phyloP scores from a whole-genome alignment of 2,113 vertebrate genomes.

The Geococcyx californianus region DNA sequence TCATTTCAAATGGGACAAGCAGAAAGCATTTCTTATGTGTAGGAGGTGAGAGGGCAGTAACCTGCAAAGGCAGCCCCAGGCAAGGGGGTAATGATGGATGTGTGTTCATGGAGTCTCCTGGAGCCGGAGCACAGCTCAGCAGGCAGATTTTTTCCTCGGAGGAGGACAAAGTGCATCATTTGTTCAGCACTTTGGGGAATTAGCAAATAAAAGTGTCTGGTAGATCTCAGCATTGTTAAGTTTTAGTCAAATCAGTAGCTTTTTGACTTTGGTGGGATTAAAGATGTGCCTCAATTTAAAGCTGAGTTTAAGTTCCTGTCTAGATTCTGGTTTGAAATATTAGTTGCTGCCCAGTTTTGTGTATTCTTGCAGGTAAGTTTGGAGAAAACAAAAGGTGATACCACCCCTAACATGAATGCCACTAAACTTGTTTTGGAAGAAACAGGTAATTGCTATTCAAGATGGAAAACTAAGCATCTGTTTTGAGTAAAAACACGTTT shows the following conservation, averaged over 20 bases:
- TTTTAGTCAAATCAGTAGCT: slow-evolving; percentile 26
- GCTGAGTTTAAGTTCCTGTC: not conserved
- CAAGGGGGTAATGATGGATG: fast-evolving
- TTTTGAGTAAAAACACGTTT: slow-evolving; percentile 4
- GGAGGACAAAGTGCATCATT: not conserved
- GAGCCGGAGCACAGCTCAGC: not conserved
- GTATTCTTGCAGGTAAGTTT: not conserved
- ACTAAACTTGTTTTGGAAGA: slow-evolving; percentile 31
- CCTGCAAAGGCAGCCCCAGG: fast-evolving
- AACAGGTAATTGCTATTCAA: not conserved
- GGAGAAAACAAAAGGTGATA: not conserved
- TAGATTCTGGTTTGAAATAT: not conserved
- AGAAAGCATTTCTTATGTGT: not conserved
- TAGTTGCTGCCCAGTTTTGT: not conserved
- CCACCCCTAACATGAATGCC: not conserved
- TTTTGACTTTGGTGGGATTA: not conserved
- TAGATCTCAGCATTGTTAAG: not conserved
- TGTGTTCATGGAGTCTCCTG: not conserved
- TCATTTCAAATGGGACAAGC: not conserved
- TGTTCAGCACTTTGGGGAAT: not conserved
- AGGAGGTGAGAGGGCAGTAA: not conserved
- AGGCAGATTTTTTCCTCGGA: not conserved
- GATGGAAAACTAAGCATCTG: not conserved
- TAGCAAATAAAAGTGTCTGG: not conserved
- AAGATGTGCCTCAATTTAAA: not conserved